phyloP scores from a whole-genome alignment of 2,797 vertebrate genomes.

The Rhinoraja longicauda region DNA sequence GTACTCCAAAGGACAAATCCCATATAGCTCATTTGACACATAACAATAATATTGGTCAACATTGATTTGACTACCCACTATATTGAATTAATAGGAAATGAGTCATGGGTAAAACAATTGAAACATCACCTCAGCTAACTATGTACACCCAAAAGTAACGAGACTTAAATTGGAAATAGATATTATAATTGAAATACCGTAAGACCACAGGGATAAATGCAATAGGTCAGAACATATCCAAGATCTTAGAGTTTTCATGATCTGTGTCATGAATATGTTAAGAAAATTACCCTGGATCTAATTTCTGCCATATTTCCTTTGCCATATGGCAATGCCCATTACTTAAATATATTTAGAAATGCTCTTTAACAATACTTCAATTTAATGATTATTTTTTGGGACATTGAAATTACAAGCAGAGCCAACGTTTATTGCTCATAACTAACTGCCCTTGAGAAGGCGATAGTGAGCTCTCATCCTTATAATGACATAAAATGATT shows the following conservation, averaged over 20 bases:
- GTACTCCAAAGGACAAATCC: background rate
- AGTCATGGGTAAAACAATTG: background rate
- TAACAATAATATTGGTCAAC: background rate
- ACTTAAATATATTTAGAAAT: background rate
- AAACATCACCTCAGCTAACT: too few relatives aligned
- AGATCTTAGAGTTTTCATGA: background rate
- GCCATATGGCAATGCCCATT: background rate
- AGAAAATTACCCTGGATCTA: background rate
- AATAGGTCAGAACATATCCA: background rate
- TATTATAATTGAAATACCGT: background rate
- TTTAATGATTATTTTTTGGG: background rate
- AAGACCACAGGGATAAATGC: background rate
- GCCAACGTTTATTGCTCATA: too few relatives aligned
- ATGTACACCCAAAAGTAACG: background rate
- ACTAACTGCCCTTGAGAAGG: too few relatives aligned
- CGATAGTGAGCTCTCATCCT: too few relatives aligned
- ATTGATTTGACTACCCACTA: background rate
- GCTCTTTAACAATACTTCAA: background rate
- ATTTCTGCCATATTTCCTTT: background rate
- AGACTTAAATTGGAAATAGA: background rate
- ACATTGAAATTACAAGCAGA: too few relatives aligned
- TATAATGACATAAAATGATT: too few relatives aligned
- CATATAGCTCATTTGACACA: background rate
- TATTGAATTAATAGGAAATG: background rate
- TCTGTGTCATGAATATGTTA: background rate